Conservation (phyloP, 1,140 invertebrate species). For the Agrypnia vestita region DNA sequence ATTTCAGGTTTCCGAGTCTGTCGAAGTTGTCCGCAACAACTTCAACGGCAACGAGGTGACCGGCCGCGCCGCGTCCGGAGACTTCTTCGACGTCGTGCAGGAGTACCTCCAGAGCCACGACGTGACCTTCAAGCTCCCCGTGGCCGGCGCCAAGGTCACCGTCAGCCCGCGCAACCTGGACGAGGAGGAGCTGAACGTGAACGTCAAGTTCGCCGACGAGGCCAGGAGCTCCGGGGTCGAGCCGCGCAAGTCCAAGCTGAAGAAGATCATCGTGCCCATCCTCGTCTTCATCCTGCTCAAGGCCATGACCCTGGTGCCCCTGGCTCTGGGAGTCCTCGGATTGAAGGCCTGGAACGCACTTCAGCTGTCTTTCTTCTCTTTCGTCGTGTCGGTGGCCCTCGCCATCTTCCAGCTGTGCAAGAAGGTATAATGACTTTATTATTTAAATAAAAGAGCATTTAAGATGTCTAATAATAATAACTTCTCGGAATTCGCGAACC, state of each 20-base stretch:
- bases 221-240: conserved; percentile 69
- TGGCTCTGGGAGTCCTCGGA: conserved; percentile 87
- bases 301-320: conserved; percentile 87
- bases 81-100: conserved; percentile 80
- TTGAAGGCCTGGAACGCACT: conserved; percentile 91
- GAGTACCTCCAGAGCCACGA: conserved; percentile 84
- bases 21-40: conserved; percentile 83
- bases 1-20: conserved; percentile 78
- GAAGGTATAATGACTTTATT: too few relatives aligned
- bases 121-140: conserved; percentile 82
- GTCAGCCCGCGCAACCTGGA: conserved; percentile 84
- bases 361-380: conserved; percentile 90
- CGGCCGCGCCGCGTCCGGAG: conserved; percentile 72
- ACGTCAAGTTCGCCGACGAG: conserved; percentile 80
- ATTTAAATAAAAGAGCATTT: too few relatives aligned
- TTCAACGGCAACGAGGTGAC: conserved; percentile 74
- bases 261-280: conserved; percentile 89
- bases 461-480: too few relatives aligned
- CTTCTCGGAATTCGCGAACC: too few relatives aligned
- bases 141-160: conserved; percentile 81
- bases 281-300: conserved; percentile 88
- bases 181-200: conserved; percentile 81
- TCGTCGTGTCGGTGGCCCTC: conserved; percentile 86
- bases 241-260: conserved; percentile 86
- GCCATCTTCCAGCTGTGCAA: conserved; percentile 91